Base-by-base conservation (phyloP, 2,888 invertebrate genomes). In the Metopia argyrocephala region DNA sequence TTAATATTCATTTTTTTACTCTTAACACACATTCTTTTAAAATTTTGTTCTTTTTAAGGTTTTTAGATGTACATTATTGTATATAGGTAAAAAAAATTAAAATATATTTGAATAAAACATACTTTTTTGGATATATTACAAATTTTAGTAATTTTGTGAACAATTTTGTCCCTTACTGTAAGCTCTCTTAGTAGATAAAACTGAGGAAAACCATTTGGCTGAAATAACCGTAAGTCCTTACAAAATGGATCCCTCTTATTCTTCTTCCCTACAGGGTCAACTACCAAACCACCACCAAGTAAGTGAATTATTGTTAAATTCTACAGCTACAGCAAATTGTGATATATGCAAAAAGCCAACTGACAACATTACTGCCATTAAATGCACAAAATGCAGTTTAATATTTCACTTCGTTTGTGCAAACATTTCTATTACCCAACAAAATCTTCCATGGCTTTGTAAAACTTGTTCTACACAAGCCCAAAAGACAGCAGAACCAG, bases 191-290 rank as follows among this genome's bases (percentile, higher is more conserved):
- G 52, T 54, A 31, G 23, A 52, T n/a, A 9, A 31, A 31, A 1
- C 28, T 12, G 31, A 31, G 12, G 31, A 31, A 6, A 31, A 9
- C 31, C 31, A 48, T 20, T 52, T 52, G 21, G 50, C 50, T 20
- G 50, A 52, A 20, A 52, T n/a, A 20, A 52, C 50, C 21, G 50
- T 52, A 21, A 23, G 50, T 52, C 50, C 50, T 52, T 21, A 52
- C 5, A 52, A 9, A 20, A 9, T 18, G 9, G 9, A n/a, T n/a
- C n/a, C n/a, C n/a, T n/a, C n/a, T n/a, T n/a, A n/a, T 52, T 52
- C 50, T 52, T 21, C 9, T 52, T 62, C 69, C 59, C 28, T 46
- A 73, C 71, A 56, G 62, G 62, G 64, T 73, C 62, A 73, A 73
- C 46, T 21, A 64, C 71, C 48, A 54, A 27, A 46, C 7, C 21